A percentile compares a stretch with the other conserved stretches of the same genome.
phyloP scores from a whole-genome alignment of 2,113 vertebrate species.

The Gymnarchus niloticus region DNA sequence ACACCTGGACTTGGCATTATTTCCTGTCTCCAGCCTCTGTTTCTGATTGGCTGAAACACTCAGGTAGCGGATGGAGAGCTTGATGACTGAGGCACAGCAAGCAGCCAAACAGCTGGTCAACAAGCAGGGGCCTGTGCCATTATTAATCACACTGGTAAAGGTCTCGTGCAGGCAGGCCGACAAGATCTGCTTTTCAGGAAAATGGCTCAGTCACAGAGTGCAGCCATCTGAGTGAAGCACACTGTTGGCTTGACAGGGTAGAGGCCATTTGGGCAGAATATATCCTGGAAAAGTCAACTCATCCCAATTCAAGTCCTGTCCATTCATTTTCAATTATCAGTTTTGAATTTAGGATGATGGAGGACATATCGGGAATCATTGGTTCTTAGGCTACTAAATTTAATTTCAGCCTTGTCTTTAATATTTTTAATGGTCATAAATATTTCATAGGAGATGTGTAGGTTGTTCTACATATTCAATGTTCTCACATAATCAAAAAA shows the following conservation, averaged over 20 bases:
- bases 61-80: neutral
- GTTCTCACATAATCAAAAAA: neutral
- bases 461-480: neutral
- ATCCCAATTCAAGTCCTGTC: neutral
- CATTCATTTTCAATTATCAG: neutral
- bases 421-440: neutral
- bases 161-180: neutral
- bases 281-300: neutral
- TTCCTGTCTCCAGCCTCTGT: too few species aligned
- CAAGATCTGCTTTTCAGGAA: neutral
- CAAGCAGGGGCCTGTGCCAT: neutral
- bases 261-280: neutral
- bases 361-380: neutral
- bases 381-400: neutral
- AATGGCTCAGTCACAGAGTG: neutral
- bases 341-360: neutral
- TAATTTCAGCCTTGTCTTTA: too few species aligned
- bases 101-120: neutral
- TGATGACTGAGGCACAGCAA: neutral
- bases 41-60: too few species aligned
- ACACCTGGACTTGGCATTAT: too few species aligned
- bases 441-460: neutral
- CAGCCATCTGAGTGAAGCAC: neutral
- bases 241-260: neutral
- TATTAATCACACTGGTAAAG: neutral